Conservation (phyloP, 2,113 vertebrate genomes). For the Otus sunia region DNA sequence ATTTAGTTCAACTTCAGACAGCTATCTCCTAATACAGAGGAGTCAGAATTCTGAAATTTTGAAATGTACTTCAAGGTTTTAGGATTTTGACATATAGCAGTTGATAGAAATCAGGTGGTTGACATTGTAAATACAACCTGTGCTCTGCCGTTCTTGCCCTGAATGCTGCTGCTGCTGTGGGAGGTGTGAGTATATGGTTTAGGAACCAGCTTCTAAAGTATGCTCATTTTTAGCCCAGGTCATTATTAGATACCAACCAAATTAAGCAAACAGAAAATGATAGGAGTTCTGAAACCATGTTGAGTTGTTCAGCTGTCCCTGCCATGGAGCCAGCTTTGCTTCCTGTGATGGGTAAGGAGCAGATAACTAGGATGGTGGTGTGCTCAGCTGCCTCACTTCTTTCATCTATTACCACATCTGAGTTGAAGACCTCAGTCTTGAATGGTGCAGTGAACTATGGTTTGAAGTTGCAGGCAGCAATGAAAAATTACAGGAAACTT, state of each 20-base stretch:
- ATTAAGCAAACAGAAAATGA: neutral
- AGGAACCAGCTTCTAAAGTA: neutral
- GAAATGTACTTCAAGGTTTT: neutral
- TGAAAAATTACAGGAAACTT: neutral
- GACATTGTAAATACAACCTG: neutral
- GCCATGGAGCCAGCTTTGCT: neutral
- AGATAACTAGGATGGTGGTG: neutral
- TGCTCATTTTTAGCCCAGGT: neutral
- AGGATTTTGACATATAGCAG: neutral
- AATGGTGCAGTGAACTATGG: neutral
- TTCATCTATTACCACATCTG: accelerated
- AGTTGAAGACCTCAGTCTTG: neutral
- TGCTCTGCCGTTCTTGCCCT: neutral
- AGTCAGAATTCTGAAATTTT: neutral
- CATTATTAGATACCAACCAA: neutral
- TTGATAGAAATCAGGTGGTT: neutral
- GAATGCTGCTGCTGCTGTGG: neutral
- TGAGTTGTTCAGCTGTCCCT: neutral
- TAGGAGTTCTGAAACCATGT: neutral
- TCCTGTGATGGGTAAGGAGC: neutral
- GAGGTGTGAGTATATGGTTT: neutral
- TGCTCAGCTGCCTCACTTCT: neutral
- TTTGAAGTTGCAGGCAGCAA: neutral
- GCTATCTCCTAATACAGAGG: neutral
- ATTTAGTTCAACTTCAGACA: neutral